Percentiles rank a stretch among this genome's conserved stretches.
Evolutionary conservation across 2,797 vertebrate genomes (phyloP).

Genomic region (Anguilla anguilla): DNA sequence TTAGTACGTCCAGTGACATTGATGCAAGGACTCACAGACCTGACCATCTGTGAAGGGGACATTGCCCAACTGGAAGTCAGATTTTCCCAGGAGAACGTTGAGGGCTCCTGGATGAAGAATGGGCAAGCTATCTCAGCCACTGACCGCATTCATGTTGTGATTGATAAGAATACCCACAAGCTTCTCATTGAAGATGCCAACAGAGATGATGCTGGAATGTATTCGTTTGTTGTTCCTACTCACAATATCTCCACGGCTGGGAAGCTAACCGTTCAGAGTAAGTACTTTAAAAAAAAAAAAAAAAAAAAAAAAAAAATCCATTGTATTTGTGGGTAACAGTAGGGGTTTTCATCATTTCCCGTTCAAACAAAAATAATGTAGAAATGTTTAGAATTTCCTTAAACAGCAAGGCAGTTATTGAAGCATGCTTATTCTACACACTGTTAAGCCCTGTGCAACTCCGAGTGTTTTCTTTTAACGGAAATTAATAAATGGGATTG

Average conservation of each 20-base stretch:
- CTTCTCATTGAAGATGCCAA: slow-evolving; percentile 90
- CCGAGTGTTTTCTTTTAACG: no score
- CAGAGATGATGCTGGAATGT: slow-evolving; percentile 86
- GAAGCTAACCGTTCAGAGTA: slow-evolving; percentile 87
- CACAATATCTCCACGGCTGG: slow-evolving; percentile 87
- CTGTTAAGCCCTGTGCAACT: no score
- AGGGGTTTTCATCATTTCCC: neutral
- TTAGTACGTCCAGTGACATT: slow-evolving; percentile 90
- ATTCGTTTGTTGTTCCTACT: slow-evolving; percentile 86
- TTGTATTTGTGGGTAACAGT: neutral
- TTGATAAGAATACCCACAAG: slow-evolving; percentile 93
- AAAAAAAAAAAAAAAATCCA: neutral
- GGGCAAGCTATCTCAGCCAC: slow-evolving; percentile 83
- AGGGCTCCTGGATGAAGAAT: slow-evolving; percentile 93
- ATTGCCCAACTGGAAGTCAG: slow-evolving; percentile 95
- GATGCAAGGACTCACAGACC: slow-evolving; percentile 89
- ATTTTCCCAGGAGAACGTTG: slow-evolving; percentile 93
- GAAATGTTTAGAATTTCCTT: neutral
- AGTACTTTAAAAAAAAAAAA: no score
- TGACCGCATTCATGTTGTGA: slow-evolving; percentile 89
- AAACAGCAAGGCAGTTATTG: neutral
- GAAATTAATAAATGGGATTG: no score
- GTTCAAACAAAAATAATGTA: neutral
- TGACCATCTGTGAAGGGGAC: slow-evolving; percentile 94
- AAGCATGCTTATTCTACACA: no score